Evolutionary conservation across 1,140 invertebrate genomes (phyloP).

Genomic region (Polyergus mexicanus): DNA sequence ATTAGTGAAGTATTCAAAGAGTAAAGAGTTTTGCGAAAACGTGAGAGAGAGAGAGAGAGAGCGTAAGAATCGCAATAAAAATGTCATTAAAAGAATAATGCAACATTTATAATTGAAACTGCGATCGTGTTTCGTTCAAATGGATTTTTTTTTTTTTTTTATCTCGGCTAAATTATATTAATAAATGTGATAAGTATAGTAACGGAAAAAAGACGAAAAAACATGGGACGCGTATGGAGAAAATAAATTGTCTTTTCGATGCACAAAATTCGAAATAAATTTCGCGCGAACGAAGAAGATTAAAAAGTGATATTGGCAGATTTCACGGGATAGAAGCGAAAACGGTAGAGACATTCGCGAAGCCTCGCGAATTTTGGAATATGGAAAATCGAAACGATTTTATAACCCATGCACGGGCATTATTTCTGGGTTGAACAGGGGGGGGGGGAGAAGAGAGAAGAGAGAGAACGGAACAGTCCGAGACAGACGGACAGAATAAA

Average conservation of each 20-base stretch:
- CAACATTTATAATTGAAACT: background rate
- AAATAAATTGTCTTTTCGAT: background rate
- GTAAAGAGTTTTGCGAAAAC: background rate
- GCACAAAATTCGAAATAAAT: background rate
- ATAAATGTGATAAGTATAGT: background rate
- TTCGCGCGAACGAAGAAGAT: background rate
- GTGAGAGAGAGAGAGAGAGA: background rate
- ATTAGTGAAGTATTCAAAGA: background rate
- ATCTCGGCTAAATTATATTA: background rate
- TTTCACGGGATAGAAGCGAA: constrained; percentile 9
- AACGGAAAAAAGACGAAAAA: background rate
- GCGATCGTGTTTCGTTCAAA: too few species aligned
- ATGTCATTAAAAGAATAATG: background rate
- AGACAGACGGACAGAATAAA: background rate
- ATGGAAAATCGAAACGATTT: constrained; percentile 33
- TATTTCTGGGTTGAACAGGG: constrained; percentile 24
- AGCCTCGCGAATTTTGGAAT: constrained; percentile 26
- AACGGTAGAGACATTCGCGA: constrained; percentile 23
- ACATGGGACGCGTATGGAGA: background rate
- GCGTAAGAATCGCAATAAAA: too few species aligned
- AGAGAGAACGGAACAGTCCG: background rate
- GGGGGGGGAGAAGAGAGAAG: too few species aligned
- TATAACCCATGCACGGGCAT: constrained; percentile 33
- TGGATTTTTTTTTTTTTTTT: too few species aligned
- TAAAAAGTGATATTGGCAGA: constrained; percentile 25